Percentiles rank a stretch among this genome's conserved stretches.
Evolutionary conservation across 2,888 invertebrate genomes (phyloP).

Genomic region (Chrysotoxum bicinctum): DNA sequence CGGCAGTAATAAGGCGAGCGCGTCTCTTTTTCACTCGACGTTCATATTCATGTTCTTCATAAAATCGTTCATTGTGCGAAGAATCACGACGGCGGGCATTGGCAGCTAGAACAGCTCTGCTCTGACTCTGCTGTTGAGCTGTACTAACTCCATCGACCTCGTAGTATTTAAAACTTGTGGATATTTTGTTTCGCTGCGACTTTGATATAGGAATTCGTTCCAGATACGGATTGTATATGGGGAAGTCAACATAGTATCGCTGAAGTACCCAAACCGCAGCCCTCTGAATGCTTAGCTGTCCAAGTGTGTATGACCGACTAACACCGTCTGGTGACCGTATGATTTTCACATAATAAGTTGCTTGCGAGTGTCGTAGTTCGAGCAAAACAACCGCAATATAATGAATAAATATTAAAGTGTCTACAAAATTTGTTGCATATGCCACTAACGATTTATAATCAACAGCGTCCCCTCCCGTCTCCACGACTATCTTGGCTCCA

Average conservation of each 20-base stretch:
- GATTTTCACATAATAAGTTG: slow-evolving; percentile 93
- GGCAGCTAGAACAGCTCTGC: slow-evolving; percentile 87
- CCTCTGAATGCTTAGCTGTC: slow-evolving; percentile 95
- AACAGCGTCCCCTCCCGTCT: slow-evolving; percentile 88
- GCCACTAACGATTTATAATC: slow-evolving; percentile 94
- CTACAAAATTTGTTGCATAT: slow-evolving; percentile 95
- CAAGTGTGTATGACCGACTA: slow-evolving; percentile 92
- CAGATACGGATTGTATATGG: slow-evolving; percentile 97
- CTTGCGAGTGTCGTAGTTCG: slow-evolving; percentile 95
- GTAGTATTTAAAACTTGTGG: slow-evolving; percentile 96
- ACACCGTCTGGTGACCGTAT: slow-evolving; percentile 98
- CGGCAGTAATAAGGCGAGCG: slow-evolving; percentile 94
- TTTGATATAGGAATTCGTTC: slow-evolving; percentile 94
- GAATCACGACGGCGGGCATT: slow-evolving; percentile 93
- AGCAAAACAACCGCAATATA: slow-evolving; percentile 96
- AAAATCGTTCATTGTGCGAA: slow-evolving; percentile 98
- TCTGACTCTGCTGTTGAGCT: slow-evolving; percentile 87
- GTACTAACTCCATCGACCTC: slow-evolving; percentile 94
- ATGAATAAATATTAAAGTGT: slow-evolving; percentile 96
- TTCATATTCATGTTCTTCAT: slow-evolving; percentile 98
- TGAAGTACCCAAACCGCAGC: slow-evolving; percentile 97
- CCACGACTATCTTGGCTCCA: slow-evolving; percentile 89
- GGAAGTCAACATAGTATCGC: slow-evolving; percentile 97
- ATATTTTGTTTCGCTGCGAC: slow-evolving; percentile 87
- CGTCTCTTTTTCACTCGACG: slow-evolving; percentile 94